These are phyloP conservation scores for Elephas maximus DNA, from an alignment of 2,113 vertebrate genomes.

Conservation along the genomic window DNA sequence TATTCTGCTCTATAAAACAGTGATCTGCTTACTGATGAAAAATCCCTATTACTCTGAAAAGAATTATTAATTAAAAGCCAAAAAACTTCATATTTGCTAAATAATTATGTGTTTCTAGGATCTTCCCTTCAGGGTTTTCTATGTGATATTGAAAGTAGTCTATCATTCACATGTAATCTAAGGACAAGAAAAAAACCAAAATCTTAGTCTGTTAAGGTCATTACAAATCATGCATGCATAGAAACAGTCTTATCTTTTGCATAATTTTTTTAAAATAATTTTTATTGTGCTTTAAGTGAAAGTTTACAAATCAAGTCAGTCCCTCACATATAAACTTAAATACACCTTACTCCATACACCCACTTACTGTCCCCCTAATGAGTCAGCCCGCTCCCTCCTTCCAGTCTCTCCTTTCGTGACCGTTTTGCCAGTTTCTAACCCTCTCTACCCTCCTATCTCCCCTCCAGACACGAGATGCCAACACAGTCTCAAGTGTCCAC, in stretches of 20 bases:
- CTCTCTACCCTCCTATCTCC: too few relatives aligned
- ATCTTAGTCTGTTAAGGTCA: background rate
- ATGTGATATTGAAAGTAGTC: background rate
- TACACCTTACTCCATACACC: too few relatives aligned
- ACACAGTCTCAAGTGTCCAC: too few relatives aligned
- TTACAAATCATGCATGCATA: background rate
- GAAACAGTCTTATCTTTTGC: background rate
- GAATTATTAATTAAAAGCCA: background rate
- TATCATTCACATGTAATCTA: background rate
- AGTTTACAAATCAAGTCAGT: too few relatives aligned
- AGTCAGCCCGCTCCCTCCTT: too few relatives aligned
- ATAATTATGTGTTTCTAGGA: background rate
- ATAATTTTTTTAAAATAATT: background rate
- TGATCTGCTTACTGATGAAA: background rate
- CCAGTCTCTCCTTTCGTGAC: too few relatives aligned
- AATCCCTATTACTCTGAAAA: background rate
- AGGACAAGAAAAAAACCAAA: background rate
- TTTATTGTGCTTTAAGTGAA: too few relatives aligned
- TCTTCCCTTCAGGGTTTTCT: background rate
- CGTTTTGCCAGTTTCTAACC: too few relatives aligned
- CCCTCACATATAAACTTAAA: too few relatives aligned
- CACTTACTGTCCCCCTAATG: too few relatives aligned
- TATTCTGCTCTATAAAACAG: background rate
- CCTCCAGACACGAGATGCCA: too few relatives aligned
- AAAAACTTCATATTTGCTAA: background rate